These are phyloP conservation scores for Doris montereyensis DNA, from an alignment of 2,888 invertebrate genomes.

Conservation along the genomic window DNA sequence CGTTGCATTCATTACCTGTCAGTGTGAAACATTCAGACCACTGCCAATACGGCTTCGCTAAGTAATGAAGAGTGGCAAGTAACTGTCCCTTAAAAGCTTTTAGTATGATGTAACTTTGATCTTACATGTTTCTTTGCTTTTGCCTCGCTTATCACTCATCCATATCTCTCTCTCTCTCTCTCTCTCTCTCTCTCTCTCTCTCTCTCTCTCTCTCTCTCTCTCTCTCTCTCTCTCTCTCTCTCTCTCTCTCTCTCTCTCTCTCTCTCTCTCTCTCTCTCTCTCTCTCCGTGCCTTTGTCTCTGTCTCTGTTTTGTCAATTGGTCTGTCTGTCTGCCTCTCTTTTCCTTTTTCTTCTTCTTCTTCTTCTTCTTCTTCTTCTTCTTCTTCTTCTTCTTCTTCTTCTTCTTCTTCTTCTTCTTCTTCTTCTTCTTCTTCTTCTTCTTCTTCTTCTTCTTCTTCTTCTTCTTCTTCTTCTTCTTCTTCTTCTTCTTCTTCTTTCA, in stretches of 20 bases:
- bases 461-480: background rate
- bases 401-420: background rate
- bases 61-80: no score
- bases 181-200: conserved; percentile 9
- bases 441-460: background rate
- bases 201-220: conserved; percentile 23
- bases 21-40: no score
- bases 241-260: conserved; percentile 20
- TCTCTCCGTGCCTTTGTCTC: background rate
- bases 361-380: background rate
- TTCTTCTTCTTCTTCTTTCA: background rate
- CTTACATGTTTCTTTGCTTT: no score
- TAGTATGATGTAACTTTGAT: no score
- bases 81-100: no score
- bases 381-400: background rate
- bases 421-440: background rate
- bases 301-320: background rate
- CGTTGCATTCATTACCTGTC: no score
- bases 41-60: no score
- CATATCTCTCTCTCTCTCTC: background rate
- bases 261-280: background rate
- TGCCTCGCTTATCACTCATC: background rate
- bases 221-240: conserved; percentile 27
- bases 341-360: no score
- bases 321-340: no score